These are phyloP conservation scores for Oenanthe melanoleuca DNA, from an alignment of 2,113 vertebrate genomes.

Conservation along the genomic window DNA sequence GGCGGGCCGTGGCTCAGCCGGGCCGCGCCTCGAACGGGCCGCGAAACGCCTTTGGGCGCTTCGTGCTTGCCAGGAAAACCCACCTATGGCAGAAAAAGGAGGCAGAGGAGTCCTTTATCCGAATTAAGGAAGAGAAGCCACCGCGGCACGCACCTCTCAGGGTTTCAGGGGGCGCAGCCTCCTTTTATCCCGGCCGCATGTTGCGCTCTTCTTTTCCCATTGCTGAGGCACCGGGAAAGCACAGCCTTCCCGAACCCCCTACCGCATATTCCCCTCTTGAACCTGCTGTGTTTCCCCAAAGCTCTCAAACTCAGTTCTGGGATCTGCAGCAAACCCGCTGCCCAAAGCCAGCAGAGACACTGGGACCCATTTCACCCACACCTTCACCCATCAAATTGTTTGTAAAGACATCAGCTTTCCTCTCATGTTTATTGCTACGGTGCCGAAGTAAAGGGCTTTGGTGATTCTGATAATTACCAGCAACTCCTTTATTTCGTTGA, in stretches of 20 bases:
- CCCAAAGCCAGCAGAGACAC: accelerated
- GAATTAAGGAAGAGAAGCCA: too few relatives aligned
- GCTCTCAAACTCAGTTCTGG: accelerated
- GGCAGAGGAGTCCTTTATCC: too few relatives aligned
- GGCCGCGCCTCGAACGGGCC: too few relatives aligned
- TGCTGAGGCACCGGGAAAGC: accelerated
- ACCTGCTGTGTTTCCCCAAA: accelerated
- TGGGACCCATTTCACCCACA: too few relatives aligned
- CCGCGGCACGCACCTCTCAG: accelerated
- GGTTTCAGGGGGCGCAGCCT: accelerated
- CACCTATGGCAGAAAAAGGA: accelerated
- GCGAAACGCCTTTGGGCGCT: accelerated
- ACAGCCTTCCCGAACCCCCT: neutral
- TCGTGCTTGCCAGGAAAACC: accelerated
- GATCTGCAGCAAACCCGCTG: neutral
- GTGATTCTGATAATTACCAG: neutral
- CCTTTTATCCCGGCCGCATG: too few relatives aligned
- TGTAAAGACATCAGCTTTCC: neutral
- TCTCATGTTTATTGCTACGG: neutral
- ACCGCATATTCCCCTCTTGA: accelerated
- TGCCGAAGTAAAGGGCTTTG: neutral
- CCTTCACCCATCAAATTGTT: neutral
- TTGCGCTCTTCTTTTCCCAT: neutral
- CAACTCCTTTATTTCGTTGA: neutral
- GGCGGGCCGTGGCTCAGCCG: accelerated